Evolutionary conservation across 2,888 invertebrate species (phyloP).

Genomic region (Xanthorhoe spadicearia): DNA sequence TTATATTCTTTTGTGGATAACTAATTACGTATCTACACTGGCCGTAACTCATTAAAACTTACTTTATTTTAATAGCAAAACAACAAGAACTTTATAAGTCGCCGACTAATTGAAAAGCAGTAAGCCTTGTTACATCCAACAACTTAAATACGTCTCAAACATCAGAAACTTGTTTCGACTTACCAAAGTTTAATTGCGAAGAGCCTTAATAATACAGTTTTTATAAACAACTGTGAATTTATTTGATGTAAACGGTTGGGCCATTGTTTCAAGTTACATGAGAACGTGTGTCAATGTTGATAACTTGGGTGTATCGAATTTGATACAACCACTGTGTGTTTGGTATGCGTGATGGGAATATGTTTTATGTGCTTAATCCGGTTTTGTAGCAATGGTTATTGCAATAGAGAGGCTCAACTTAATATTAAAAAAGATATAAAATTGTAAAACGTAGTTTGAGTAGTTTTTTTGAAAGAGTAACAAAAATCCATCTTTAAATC

Average conservation of each 20-base stretch:
- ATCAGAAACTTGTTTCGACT: slow-evolving; percentile 21
- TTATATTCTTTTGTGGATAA: too few species aligned
- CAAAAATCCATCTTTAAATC: too few species aligned
- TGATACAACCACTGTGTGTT: slow-evolving; percentile 18
- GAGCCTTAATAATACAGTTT: slow-evolving; percentile 32
- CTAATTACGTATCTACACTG: too few species aligned
- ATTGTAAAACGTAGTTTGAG: too few species aligned
- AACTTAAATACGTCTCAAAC: slow-evolving; percentile 11
- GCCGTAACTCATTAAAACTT: too few species aligned
- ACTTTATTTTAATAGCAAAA: too few species aligned
- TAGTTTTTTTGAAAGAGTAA: too few species aligned
- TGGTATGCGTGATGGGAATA: slow-evolving; percentile 21
- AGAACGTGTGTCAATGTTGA: slow-evolving; percentile 49
- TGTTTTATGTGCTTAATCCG: background rate
- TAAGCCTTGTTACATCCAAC: background rate
- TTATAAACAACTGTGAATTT: slow-evolving; percentile 36
- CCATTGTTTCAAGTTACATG: slow-evolving; percentile 52
- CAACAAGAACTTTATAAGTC: too few species aligned
- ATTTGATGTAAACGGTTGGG: slow-evolving; percentile 36
- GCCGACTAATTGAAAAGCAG: too few species aligned
- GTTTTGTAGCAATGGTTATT: slow-evolving; percentile 14
- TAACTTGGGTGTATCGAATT: slow-evolving; percentile 34
- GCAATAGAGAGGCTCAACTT: background rate
- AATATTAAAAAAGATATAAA: too few species aligned
- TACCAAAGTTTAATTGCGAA: slow-evolving; percentile 12